Evolutionary conservation across 2,797 vertebrate genomes (phyloP).

Genomic region (Echeneis naucrates): DNA sequence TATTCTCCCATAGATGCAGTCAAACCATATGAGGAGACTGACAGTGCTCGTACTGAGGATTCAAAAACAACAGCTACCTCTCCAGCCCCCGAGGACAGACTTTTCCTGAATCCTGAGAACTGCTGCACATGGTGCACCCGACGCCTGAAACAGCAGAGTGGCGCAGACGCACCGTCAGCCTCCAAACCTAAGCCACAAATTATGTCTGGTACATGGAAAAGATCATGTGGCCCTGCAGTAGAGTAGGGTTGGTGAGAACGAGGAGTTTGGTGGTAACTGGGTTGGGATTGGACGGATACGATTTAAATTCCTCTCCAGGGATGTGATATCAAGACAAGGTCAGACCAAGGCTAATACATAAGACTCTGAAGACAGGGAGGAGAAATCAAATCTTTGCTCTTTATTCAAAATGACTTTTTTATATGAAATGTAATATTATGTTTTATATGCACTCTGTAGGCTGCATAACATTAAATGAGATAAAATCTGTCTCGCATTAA

Average conservation of each 20-base stretch:
- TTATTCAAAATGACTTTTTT: conserved; percentile 40
- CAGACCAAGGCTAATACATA: conserved; percentile 82
- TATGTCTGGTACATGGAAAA: conserved; percentile 85
- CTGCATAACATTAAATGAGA: conserved; percentile 24
- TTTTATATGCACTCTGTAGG: conserved; percentile 23
- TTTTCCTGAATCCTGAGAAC: conserved; percentile 69
- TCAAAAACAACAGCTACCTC: conserved; percentile 65
- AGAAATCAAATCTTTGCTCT: conserved; percentile 45
- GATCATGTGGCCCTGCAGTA: conserved; percentile 80
- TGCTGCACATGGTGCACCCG: conserved; percentile 71
- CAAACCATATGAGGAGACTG: conserved; percentile 26
- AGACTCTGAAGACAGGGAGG: conserved; percentile 58
- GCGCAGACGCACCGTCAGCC: conserved; percentile 87
- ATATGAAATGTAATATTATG: conserved; percentile 37
- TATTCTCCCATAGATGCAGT: conserved; percentile 19
- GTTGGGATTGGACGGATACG: conserved; percentile 81
- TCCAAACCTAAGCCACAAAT: conserved; percentile 87
- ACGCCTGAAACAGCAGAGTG: conserved; percentile 83
- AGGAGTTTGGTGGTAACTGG: conserved; percentile 79
- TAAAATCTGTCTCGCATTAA: conserved; percentile 29
- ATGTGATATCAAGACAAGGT: conserved; percentile 84
- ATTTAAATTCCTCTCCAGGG: conserved; percentile 84
- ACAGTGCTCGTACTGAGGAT: conserved; percentile 29
- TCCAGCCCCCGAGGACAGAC: conserved; percentile 49
- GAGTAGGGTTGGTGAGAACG: conserved; percentile 79